Evolutionary conservation across 2,797 vertebrate genomes (phyloP).

Genomic region (Oreochromis grahami): DNA sequence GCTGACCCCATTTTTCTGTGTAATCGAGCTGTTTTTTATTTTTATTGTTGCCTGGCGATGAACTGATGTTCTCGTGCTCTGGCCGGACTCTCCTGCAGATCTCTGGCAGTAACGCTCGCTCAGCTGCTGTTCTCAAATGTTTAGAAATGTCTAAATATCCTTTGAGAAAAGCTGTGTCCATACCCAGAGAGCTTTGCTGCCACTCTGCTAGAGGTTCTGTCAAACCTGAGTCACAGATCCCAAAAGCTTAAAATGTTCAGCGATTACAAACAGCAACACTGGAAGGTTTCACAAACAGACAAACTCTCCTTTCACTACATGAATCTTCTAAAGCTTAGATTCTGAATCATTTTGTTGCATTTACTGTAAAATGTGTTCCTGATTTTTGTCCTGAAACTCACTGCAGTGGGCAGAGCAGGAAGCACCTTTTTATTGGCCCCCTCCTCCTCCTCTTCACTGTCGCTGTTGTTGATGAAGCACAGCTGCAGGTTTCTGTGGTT

Average conservation of each 20-base stretch:
- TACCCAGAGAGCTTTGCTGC: not conserved
- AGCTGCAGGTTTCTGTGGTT: slow-evolving; percentile 77
- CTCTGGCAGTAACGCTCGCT: not conserved
- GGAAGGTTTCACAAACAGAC: not conserved
- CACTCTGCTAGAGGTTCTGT: not conserved
- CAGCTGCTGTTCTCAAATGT: not conserved
- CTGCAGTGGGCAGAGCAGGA: not conserved
- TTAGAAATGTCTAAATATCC: not conserved
- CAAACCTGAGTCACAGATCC: not conserved
- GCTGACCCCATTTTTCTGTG: not conserved
- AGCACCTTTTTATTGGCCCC: slow-evolving; percentile 46
- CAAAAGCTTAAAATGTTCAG: not conserved
- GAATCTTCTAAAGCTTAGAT: not conserved
- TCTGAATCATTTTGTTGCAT: not conserved
- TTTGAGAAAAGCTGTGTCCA: not conserved
- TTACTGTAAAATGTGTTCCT: not conserved
- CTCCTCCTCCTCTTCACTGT: slow-evolving; percentile 73
- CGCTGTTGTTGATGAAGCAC: slow-evolving; percentile 79
- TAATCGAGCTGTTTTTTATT: not conserved
- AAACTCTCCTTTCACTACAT: not conserved
- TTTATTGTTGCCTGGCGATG: not conserved
- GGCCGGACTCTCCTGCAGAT: not conserved
- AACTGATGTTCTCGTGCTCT: not conserved
- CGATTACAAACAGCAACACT: not conserved
- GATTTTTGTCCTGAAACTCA: not conserved